Conservation (phyloP, 2,797 vertebrate species). For the Peromyscus nudipes region DNA sequence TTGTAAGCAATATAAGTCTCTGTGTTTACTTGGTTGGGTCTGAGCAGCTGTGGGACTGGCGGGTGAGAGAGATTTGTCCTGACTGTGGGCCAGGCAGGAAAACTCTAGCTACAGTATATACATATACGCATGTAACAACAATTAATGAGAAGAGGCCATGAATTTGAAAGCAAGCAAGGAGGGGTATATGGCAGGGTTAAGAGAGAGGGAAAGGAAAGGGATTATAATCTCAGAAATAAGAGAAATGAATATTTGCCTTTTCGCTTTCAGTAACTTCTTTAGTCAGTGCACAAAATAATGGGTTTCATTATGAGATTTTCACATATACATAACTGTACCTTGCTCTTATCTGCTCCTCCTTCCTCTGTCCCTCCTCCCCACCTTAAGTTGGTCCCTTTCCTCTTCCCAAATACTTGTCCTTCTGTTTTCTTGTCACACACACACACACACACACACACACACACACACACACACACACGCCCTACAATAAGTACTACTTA, state of each 20-base stretch:
- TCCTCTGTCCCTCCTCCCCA: neutral
- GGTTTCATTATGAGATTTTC: neutral
- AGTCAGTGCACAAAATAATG: neutral
- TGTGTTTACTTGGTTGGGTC: too few species aligned
- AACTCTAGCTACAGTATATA: too few species aligned
- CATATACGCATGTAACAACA: neutral
- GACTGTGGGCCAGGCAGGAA: too few species aligned
- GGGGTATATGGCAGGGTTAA: neutral
- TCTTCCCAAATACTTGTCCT: neutral
- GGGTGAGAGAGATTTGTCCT: too few species aligned
- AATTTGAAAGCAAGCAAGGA: neutral
- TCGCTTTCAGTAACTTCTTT: neutral
- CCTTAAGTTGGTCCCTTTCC: neutral
- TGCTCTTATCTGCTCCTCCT: neutral
- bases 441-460: neutral
- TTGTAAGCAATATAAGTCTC: too few species aligned
- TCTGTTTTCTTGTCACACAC: neutral
- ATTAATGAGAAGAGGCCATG: neutral
- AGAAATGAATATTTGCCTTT: neutral
- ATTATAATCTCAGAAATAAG: neutral
- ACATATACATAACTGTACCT: neutral
- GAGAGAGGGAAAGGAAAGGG: neutral
- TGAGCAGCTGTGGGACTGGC: too few species aligned
- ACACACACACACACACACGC: neutral
- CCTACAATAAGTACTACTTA: neutral